Conservation (phyloP, 2,113 vertebrate species). For the Phalacrocorax pelagicus region DNA sequence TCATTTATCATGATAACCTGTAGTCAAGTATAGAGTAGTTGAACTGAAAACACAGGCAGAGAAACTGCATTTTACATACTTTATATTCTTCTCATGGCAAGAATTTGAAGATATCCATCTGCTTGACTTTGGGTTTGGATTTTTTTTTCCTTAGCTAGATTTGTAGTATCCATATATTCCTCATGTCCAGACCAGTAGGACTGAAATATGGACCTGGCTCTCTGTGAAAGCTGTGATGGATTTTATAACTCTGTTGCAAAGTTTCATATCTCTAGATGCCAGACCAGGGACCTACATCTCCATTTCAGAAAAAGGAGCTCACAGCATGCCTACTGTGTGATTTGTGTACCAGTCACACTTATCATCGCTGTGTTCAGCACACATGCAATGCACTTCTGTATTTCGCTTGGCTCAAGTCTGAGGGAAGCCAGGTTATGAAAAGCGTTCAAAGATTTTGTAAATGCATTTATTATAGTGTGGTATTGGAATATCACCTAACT, state of each 20-base stretch:
- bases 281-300: background rate
- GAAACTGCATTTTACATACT: background rate
- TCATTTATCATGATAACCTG: background rate
- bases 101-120: background rate
- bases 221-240: background rate
- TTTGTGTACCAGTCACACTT: background rate
- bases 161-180: background rate
- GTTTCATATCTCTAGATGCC: background rate
- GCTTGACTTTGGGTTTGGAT: background rate
- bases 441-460: background rate
- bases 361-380: background rate
- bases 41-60: background rate
- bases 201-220: background rate
- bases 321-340: background rate
- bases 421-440: background rate
- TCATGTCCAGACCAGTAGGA: background rate
- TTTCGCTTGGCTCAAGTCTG: background rate
- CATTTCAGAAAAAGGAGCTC: slow-evolving; percentile 1
- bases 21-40: background rate
- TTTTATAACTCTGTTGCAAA: slow-evolving; percentile 4
- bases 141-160: background rate
- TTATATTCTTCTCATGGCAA: background rate
- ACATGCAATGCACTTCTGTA: background rate
- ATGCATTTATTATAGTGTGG: background rate
- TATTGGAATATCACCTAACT: background rate